Evolutionary conservation across 2,888 invertebrate species (phyloP).

Genomic region (Dolichopus griseipennis): DNA sequence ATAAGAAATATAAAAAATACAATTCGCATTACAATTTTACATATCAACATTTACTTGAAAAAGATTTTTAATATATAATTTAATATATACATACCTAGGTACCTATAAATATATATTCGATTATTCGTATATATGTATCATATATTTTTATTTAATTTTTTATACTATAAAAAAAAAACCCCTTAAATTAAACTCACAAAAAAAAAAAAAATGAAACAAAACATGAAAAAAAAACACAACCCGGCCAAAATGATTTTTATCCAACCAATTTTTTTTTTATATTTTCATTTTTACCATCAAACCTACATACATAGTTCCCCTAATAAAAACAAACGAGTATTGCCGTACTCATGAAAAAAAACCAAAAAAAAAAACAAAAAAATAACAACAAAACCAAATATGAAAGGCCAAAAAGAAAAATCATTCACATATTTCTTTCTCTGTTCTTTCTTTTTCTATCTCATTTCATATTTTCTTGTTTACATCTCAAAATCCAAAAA

Average conservation of each 20-base stretch:
- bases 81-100: no score
- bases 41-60: no score
- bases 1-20: no score
- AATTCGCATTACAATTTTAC: no score
- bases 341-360: neutral
- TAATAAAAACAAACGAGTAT: neutral
- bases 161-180: no score
- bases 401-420: neutral
- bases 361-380: no score
- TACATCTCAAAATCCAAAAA: neutral
- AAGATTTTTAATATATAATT: no score
- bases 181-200: no score
- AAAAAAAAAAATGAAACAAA: no score
- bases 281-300: neutral
- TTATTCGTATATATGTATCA: no score
- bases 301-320: neutral
- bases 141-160: no score
- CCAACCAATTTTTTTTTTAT: neutral
- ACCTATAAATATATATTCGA: no score
- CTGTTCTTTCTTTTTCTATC: neutral
- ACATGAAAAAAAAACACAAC: neutral
- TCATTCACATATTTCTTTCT: neutral
- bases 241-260: neutral
- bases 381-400: neutral
- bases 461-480: neutral